A percentile compares a stretch with the other conserved stretches of the same genome.
phyloP scores from a whole-genome alignment of 1,140 invertebrate genomes.

The Tribolium castaneum region DNA sequence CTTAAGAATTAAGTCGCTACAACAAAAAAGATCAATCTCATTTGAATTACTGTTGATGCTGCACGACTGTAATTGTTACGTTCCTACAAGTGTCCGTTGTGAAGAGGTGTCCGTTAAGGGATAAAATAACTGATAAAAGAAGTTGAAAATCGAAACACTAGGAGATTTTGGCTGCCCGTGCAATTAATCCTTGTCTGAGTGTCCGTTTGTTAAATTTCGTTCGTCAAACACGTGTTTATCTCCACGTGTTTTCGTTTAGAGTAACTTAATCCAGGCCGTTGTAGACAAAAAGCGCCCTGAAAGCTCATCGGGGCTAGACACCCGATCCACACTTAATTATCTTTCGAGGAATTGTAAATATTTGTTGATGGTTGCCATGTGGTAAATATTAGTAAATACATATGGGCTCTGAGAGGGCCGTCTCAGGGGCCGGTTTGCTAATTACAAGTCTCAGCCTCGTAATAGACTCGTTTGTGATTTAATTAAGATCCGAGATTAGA shows the following conservation, averaged over 20 bases:
- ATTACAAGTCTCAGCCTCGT: background rate
- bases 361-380: constrained; percentile 56
- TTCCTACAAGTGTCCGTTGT: too few relatives aligned
- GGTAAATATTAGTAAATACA: constrained; percentile 63
- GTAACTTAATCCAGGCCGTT: constrained; percentile 28
- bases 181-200: background rate
- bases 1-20: too few relatives aligned
- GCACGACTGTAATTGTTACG: too few relatives aligned
- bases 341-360: constrained; percentile 51
- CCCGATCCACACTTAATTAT: constrained; percentile 47
- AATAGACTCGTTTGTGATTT: constrained; percentile 29
- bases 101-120: too few relatives aligned
- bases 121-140: too few relatives aligned
- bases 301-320: constrained; percentile 44
- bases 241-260: constrained; percentile 40
- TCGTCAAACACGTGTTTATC: constrained; percentile 37
- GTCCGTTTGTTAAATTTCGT: constrained; percentile 37
- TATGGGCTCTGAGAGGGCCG: constrained; percentile 53
- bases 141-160: too few relatives aligned
- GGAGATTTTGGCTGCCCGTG: too few relatives aligned
- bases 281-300: background rate
- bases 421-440: constrained; percentile 51
- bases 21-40: too few relatives aligned
- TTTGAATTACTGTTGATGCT: too few relatives aligned
- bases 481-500: constrained; percentile 56